Percentiles rank a stretch among this genome's conserved stretches.
phyloP scores from a whole-genome alignment of 2,888 invertebrate genomes.

The Heliconius aoede region DNA sequence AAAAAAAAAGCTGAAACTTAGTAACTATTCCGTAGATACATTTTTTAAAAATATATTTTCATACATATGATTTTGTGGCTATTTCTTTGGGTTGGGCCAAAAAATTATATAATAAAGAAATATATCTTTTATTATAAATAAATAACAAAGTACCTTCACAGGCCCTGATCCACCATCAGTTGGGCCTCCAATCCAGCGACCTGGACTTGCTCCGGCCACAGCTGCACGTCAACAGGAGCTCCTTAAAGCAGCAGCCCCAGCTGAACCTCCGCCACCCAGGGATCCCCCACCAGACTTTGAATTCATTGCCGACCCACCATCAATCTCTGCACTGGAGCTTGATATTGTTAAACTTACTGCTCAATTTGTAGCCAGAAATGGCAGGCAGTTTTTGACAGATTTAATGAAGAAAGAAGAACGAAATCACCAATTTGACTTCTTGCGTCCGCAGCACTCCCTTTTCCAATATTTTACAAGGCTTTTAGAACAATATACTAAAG shows the following conservation, averaged over 20 bases:
- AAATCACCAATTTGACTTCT: constrained; percentile 99
- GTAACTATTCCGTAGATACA: too few relatives aligned
- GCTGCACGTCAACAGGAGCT: constrained; percentile 95
- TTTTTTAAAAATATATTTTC: too few relatives aligned
- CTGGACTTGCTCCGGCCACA: constrained; percentile 88
- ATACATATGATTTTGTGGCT: too few relatives aligned
- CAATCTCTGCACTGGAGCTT: constrained; percentile 98
- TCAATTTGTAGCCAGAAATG: constrained; percentile 99
- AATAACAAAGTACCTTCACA: constrained; percentile 50
- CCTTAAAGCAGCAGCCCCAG: constrained; percentile 92
- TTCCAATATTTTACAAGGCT: constrained; percentile 99
- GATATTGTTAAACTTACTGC: constrained; percentile 99
- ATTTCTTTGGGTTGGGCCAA: too few relatives aligned
- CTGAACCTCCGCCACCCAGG: constrained; percentile 94
- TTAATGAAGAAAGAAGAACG: constrained; percentile 99
- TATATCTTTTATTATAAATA: too few relatives aligned
- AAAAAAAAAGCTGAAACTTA: too few relatives aligned
- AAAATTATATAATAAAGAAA: too few relatives aligned
- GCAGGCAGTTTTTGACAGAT: constrained; percentile 98
- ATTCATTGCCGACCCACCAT: constrained; percentile 98
- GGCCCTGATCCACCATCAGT: constrained; percentile 55
- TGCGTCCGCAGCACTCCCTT: constrained; percentile 98
- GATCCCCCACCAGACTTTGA: constrained; percentile 97
- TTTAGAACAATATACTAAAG: constrained; percentile 99
- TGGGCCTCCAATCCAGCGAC: constrained; percentile 59